These are phyloP conservation scores for Incurvaria masculella DNA, from an alignment of 2,888 invertebrate genomes.

Conservation along the genomic window DNA sequence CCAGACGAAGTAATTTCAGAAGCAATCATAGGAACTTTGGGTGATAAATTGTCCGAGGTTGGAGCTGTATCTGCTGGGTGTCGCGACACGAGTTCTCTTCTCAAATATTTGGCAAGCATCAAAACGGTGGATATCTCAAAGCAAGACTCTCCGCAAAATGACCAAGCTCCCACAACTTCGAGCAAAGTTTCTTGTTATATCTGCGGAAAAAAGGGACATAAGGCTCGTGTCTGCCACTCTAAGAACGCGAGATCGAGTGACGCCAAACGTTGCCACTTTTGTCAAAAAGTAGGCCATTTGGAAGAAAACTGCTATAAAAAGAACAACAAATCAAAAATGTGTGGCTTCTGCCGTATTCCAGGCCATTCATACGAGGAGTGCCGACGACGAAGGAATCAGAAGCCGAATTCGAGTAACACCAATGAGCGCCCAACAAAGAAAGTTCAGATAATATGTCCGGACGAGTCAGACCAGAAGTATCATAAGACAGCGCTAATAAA, in stretches of 20 bases:
- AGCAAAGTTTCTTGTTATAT: too few species aligned
- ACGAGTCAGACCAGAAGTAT: slow-evolving; percentile 5
- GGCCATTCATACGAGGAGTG: slow-evolving; percentile 9
- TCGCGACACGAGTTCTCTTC: neutral
- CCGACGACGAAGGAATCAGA: neutral
- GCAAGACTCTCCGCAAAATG: too few species aligned
- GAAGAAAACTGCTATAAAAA: slow-evolving; percentile 8
- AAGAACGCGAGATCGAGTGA: neutral
- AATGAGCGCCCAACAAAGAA: too few species aligned
- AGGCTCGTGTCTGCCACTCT: slow-evolving; percentile 2
- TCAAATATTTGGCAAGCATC: neutral
- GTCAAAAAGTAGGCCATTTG: slow-evolving; percentile 5
- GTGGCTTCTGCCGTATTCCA: slow-evolving; percentile 6
- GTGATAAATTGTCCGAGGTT: slow-evolving; percentile 5
- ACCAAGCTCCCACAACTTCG: too few species aligned
- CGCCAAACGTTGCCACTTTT: neutral
- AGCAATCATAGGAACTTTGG: slow-evolving; percentile 6
- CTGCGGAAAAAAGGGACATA: slow-evolving; percentile 11
- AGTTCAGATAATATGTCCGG: neutral
- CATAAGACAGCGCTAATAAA: slow-evolving; percentile 10
- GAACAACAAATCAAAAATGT: slow-evolving; percentile 1
- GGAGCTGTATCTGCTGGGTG: slow-evolving; percentile 9
- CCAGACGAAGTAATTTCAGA: slow-evolving; percentile 7
- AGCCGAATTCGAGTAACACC: too few species aligned
- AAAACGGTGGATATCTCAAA: too few species aligned